Conservation (phyloP, 1,140 invertebrate species). For the Drosophila chauvacae region DNA sequence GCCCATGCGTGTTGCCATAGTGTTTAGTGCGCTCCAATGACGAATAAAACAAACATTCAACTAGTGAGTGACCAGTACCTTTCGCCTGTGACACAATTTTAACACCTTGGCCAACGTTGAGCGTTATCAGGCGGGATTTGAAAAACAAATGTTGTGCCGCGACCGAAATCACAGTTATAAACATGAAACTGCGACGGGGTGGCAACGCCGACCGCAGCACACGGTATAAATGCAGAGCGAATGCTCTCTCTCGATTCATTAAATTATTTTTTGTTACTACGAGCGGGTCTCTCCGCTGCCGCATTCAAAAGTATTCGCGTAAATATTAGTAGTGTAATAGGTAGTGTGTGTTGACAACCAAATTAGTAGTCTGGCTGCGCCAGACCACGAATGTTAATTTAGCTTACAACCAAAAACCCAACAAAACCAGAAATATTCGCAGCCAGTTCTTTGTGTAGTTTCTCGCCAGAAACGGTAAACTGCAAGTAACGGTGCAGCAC, state of each 20-base stretch:
- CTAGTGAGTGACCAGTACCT: not conserved
- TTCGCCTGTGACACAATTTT: not conserved
- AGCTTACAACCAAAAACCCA: not conserved
- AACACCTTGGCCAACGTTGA: not conserved
- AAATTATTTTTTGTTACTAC: constrained; percentile 32
- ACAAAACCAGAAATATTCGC: not conserved
- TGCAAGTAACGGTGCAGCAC: constrained; percentile 35
- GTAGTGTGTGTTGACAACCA: constrained; percentile 14
- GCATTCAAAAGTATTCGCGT: constrained; percentile 33
- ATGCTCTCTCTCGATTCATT: constrained; percentile 21
- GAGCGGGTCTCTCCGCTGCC: constrained; percentile 10
- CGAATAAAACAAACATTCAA: constrained; percentile 7
- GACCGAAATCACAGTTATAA: constrained; percentile 31
- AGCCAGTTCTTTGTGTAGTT: constrained; percentile 21
- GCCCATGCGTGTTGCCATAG: constrained; percentile 8
- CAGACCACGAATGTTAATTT: constrained; percentile 26
- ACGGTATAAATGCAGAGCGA: constrained; percentile 29
- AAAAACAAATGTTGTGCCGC: constrained; percentile 2
- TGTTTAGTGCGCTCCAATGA: not conserved
- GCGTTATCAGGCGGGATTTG: constrained; percentile 1
- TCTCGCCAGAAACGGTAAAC: constrained; percentile 57
- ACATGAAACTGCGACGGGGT: constrained; percentile 4
- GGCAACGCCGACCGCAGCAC: constrained; percentile 6
- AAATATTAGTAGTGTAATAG: constrained; percentile 32
- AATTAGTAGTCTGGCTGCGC: constrained; percentile 33